Percentiles rank a stretch among this genome's conserved stretches.
Evolutionary conservation across 2,888 invertebrate genomes (phyloP).

Genomic region (Hybos culiciformis): DNA sequence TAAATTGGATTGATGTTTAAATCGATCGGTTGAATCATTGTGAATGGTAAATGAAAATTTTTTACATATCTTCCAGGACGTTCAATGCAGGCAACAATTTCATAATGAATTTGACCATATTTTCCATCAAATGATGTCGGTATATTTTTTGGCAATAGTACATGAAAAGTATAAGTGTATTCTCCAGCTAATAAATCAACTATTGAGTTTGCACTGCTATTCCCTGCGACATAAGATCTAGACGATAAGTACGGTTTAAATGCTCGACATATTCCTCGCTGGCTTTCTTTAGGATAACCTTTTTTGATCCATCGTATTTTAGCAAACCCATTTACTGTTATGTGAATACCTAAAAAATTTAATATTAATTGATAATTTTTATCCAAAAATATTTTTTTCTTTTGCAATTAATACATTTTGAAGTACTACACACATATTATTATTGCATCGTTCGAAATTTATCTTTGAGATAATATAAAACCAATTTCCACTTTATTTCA

Average conservation of each 20-base stretch:
- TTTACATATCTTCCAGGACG: slow-evolving; percentile 76
- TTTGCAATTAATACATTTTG: background rate
- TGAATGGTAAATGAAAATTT: slow-evolving; percentile 64
- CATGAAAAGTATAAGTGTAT: slow-evolving; percentile 64
- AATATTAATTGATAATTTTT: too few relatives aligned
- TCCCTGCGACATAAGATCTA: slow-evolving; percentile 30
- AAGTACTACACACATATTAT: background rate
- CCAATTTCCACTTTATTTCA: too few relatives aligned
- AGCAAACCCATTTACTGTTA: slow-evolving; percentile 34
- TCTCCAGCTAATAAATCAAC: slow-evolving; percentile 55
- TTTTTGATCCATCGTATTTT: slow-evolving; percentile 36
- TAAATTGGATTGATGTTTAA: slow-evolving; percentile 60
- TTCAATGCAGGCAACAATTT: slow-evolving; percentile 63
- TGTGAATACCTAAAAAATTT: slow-evolving; percentile 34
- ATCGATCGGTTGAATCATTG: slow-evolving; percentile 65
- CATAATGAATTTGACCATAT: slow-evolving; percentile 64
- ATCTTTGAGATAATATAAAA: too few relatives aligned
- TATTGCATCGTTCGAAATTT: too few relatives aligned
- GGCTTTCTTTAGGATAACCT: slow-evolving; percentile 34
- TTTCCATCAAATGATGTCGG: slow-evolving; percentile 71
- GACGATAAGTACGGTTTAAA: slow-evolving; percentile 34
- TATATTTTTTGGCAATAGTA: slow-evolving; percentile 43
- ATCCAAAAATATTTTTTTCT: too few relatives aligned
- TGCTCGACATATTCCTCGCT: slow-evolving; percentile 32
- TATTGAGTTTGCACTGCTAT: slow-evolving; percentile 39